Conservation (phyloP, 2,797 vertebrate genomes). For the Platalea minor region DNA sequence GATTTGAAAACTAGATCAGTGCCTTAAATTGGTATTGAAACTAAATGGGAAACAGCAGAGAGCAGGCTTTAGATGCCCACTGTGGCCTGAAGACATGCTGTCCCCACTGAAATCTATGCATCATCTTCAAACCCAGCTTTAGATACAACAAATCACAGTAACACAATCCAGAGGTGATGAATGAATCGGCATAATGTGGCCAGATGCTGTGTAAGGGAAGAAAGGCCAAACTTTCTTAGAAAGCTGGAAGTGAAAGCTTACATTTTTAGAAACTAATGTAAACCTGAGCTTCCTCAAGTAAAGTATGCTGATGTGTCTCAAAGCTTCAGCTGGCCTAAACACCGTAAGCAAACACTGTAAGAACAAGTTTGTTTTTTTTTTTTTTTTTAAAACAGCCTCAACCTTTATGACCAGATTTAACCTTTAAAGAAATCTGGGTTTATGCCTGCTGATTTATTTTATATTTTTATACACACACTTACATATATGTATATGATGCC, state of each 20-base stretch:
- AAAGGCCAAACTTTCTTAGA: background rate
- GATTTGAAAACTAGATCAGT: background rate
- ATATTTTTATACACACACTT: background rate
- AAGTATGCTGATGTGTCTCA: background rate
- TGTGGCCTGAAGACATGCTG: background rate
- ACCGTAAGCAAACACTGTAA: background rate
- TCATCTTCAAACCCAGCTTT: background rate
- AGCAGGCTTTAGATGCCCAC: background rate
- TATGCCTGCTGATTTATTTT: background rate
- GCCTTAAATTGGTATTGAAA: background rate
- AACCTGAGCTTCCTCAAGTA: conserved; percentile 7
- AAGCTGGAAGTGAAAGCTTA: background rate
- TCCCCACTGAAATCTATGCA: background rate
- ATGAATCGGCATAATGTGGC: background rate
- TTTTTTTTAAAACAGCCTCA: background rate
- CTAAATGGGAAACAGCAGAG: background rate
- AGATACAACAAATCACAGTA: background rate
- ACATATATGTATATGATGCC: background rate
- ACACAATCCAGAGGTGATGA: background rate
- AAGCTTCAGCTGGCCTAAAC: background rate
- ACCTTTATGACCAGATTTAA: background rate
- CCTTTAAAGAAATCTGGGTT: background rate
- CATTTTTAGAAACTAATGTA: background rate
- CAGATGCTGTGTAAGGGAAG: background rate
- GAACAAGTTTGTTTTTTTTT: background rate